Conservation (phyloP, 2,797 vertebrate genomes). For the Octomys mimax region DNA sequence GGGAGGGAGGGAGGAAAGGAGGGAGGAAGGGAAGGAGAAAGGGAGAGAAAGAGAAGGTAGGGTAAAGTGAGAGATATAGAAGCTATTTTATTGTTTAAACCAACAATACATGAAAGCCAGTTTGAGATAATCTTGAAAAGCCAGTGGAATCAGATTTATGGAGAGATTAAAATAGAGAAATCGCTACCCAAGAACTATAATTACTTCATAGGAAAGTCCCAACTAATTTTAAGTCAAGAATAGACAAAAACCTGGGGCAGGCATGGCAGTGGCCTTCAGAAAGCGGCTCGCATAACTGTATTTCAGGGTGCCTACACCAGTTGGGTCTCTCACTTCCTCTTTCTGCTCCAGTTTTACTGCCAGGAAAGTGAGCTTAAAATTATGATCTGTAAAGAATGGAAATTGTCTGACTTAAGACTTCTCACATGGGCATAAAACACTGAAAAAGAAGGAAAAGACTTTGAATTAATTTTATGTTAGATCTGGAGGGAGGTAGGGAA, state of each 20-base stretch:
- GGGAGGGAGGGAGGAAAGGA: neutral
- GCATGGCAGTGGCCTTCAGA: neutral
- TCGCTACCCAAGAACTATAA: neutral
- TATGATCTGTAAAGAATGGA: neutral
- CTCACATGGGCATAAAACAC: neutral
- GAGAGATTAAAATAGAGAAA: neutral
- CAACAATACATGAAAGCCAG: slow-evolving; percentile 2
- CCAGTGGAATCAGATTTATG: neutral
- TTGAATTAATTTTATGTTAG: slow-evolving; percentile 48
- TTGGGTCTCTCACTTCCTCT: neutral
- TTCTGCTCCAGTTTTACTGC: neutral
- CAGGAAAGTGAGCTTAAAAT: neutral
- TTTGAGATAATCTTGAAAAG: slow-evolving; percentile 3
- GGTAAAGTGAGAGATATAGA: no score
- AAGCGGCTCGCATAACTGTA: neutral
- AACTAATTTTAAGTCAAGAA: neutral
- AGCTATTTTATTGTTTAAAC: neutral
- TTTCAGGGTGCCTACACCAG: neutral
- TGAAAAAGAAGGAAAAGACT: slow-evolving; percentile 16
- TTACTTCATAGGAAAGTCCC: neutral
- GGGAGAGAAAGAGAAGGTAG: no score
- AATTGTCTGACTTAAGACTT: neutral
- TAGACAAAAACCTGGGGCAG: neutral
- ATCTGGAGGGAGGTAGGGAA: neutral
- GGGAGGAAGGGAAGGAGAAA: fast-evolving